Evolutionary conservation across 2,888 invertebrate genomes (phyloP).

Genomic region (Opisthograptis luteolata): DNA sequence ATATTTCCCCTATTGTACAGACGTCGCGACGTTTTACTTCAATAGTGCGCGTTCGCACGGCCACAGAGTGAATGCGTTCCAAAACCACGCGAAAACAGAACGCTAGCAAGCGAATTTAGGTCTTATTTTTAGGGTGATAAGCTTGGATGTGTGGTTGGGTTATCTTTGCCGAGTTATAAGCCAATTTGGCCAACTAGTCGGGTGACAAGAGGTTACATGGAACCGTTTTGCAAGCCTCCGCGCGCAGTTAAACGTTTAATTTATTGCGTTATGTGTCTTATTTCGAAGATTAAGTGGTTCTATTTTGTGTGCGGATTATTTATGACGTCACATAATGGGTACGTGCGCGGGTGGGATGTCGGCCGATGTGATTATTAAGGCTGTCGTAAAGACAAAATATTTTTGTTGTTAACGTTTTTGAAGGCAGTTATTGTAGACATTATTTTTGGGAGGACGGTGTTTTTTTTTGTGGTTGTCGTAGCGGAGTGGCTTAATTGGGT

Average conservation of each 20-base stretch:
- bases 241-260: conserved; percentile 50
- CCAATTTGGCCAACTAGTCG: conserved; percentile 58
- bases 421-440: neutral
- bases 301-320: conserved; percentile 44
- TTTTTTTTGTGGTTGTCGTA: too few relatives aligned
- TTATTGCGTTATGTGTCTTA: conserved; percentile 54
- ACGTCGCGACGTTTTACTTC: conserved; percentile 26
- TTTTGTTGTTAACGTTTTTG: neutral
- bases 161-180: conserved; percentile 37
- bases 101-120: conserved; percentile 16
- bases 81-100: conserved; percentile 9
- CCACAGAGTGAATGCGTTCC: conserved; percentile 30
- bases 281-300: conserved; percentile 53
- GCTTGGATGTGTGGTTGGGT: conserved; percentile 7
- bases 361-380: conserved; percentile 4
- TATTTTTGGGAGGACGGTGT: too few relatives aligned
- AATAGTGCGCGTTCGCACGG: conserved; percentile 23
- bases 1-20: neutral
- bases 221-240: conserved; percentile 41
- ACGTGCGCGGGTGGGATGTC: conserved; percentile 28
- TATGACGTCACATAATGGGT: conserved; percentile 41
- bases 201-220: conserved; percentile 51
- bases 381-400: neutral
- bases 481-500: too few relatives aligned
- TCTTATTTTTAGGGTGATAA: conserved; percentile 15